phyloP scores from a whole-genome alignment of 2,113 vertebrate genomes.

The Xiphophorus couchianus region DNA sequence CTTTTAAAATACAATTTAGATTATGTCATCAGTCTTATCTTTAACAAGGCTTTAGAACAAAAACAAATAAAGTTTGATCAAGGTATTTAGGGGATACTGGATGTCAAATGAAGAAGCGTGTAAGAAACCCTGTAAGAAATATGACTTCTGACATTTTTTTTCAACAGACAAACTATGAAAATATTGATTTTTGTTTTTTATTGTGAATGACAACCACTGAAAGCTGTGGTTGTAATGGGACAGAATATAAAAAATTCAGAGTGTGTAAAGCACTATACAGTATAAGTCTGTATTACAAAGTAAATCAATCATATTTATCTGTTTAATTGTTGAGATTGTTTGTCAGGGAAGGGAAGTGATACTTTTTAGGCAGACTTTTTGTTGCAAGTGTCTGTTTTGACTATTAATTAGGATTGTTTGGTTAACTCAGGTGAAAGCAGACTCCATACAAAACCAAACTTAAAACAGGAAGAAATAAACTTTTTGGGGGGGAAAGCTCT shows the following conservation, averaged over 20 bases:
- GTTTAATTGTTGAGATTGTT: no score
- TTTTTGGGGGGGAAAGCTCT: no score
- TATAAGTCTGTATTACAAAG: no score
- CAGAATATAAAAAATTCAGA: no score
- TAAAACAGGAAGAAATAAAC: neutral
- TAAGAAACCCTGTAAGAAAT: conserved; percentile 16
- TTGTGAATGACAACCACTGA: no score
- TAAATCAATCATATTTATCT: no score
- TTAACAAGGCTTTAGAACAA: neutral
- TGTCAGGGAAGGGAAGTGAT: no score
- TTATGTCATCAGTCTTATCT: conserved; percentile 5
- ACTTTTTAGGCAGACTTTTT: no score
- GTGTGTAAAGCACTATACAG: no score
- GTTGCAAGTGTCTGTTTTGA: no score
- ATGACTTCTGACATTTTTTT: neutral
- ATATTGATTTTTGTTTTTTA: no score
- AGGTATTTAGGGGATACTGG: neutral
- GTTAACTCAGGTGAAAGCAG: neutral
- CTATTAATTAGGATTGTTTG: neutral
- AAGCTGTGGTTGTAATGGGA: no score
- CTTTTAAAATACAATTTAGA: neutral
- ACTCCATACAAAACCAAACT: conserved; percentile 12
- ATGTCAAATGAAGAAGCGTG: neutral
- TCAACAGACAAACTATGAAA: neutral
- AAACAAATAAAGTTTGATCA: neutral